Evolutionary conservation across 2,797 vertebrate species (phyloP).

Genomic region (Cynopterus sphinx): DNA sequence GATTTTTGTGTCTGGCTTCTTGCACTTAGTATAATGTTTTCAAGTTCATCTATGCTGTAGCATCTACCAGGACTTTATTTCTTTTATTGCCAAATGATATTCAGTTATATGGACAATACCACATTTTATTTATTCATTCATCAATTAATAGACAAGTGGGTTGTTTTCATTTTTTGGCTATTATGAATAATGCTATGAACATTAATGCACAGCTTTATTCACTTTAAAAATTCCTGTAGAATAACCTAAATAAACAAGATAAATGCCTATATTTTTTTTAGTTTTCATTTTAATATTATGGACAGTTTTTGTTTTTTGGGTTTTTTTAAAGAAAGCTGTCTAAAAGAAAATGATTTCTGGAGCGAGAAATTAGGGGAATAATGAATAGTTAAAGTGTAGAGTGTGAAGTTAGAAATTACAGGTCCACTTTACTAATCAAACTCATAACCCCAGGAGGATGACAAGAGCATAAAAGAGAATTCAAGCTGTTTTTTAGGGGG

Average conservation of each 20-base stretch:
- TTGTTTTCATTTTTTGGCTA: not conserved
- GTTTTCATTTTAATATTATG: slow-evolving; percentile 43
- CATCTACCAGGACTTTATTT: not conserved
- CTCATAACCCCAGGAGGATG: slow-evolving; percentile 62
- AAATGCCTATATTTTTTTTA: not conserved
- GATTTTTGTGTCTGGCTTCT: slow-evolving; percentile 6
- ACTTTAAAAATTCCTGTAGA: slow-evolving; percentile 34
- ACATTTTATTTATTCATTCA: not conserved
- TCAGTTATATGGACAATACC: not conserved
- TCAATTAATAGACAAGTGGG: not conserved
- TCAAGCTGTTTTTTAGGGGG: slow-evolving; percentile 69
- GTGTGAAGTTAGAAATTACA: slow-evolving; percentile 72
- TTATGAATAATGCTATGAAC: slow-evolving; percentile 2
- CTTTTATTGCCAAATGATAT: not conserved
- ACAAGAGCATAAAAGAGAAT: slow-evolving; percentile 74
- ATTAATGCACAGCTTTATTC: slow-evolving; percentile 28
- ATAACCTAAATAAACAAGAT: slow-evolving; percentile 20
- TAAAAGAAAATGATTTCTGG: slow-evolving; percentile 60
- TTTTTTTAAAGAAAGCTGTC: slow-evolving; percentile 21
- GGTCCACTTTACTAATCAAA: slow-evolving; percentile 70
- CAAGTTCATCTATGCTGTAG: not conserved
- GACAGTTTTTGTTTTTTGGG: not conserved
- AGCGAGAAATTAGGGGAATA: slow-evolving; percentile 53
- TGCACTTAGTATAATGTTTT: not conserved
- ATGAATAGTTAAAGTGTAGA: slow-evolving; percentile 62